A percentile compares a stretch with the other conserved stretches of the same genome.
Conservation (phyloP, 2,113 vertebrate genomes). For the Rhizomys pruinosus region DNA sequence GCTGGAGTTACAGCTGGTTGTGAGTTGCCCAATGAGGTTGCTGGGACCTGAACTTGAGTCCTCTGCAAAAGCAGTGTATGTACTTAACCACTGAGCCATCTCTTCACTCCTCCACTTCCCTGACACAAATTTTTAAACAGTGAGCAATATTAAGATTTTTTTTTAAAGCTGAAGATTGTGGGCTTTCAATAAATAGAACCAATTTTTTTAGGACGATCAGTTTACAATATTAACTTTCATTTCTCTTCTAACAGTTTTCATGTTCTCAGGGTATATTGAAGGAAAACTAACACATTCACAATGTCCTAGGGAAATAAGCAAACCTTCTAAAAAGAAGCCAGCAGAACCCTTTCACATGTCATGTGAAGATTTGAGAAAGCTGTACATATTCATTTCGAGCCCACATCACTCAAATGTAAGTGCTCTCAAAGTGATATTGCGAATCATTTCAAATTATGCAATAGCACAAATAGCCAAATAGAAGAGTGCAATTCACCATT, state of each 20-base stretch:
- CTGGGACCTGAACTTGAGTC: too few relatives aligned
- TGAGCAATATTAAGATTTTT: too few relatives aligned
- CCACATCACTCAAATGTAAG: constrained; percentile 51
- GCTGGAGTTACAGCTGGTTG: too few relatives aligned
- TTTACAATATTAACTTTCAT: not conserved
- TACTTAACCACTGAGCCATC: too few relatives aligned
- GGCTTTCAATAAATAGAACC: not conserved
- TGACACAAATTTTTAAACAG: too few relatives aligned
- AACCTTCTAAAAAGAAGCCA: constrained; percentile 3
- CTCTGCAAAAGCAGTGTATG: too few relatives aligned
- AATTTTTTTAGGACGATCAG: not conserved
- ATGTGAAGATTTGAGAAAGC: constrained; percentile 25
- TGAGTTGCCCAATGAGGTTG: not conserved
- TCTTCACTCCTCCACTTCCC: too few relatives aligned
- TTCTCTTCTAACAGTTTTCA: not conserved
- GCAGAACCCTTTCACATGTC: constrained; percentile 21
- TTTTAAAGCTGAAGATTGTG: not conserved
- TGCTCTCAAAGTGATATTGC: constrained; percentile 54
- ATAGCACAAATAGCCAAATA: constrained; percentile 5
- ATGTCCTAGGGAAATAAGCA: constrained; percentile 22
- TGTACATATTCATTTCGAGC: constrained; percentile 61
- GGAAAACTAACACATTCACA: constrained; percentile 23
- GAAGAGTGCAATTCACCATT: not conserved
- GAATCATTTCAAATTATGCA: constrained; percentile 65
- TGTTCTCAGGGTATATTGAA: not conserved